Evolutionary conservation across 2,888 invertebrate genomes (phyloP).

Genomic region (Plebejus melissa): DNA sequence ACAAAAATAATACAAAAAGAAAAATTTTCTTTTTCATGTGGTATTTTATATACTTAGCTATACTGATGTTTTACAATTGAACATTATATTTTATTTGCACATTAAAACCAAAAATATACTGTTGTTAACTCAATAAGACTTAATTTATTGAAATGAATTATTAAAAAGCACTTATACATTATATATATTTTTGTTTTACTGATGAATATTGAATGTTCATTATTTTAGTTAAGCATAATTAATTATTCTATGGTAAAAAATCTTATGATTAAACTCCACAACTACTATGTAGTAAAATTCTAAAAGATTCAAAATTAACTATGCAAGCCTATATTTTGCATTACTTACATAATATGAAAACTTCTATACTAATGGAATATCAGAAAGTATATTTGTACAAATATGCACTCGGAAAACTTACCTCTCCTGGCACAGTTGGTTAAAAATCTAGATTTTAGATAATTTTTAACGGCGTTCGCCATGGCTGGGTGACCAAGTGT

Average conservation of each 20-base stretch:
- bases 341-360: too few relatives aligned
- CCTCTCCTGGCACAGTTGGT: background rate
- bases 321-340: too few relatives aligned
- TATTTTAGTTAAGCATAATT: background rate
- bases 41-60: background rate
- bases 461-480: background rate
- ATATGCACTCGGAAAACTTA: background rate
- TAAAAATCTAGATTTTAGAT: background rate
- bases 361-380: background rate
- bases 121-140: background rate
- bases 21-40: background rate
- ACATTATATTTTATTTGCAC: background rate
- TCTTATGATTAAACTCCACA: too few relatives aligned
- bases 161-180: conserved; percentile 5
- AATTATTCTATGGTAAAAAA: background rate
- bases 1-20: background rate
- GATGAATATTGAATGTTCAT: background rate
- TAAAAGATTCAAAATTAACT: too few relatives aligned
- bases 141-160: background rate
- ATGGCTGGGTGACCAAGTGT: background rate
- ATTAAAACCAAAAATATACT: background rate
- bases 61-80: background rate
- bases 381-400: background rate
- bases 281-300: too few relatives aligned
- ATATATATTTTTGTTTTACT: background rate